Conservation (phyloP, 2,888 invertebrate genomes). For the Physocephala rufipes region DNA sequence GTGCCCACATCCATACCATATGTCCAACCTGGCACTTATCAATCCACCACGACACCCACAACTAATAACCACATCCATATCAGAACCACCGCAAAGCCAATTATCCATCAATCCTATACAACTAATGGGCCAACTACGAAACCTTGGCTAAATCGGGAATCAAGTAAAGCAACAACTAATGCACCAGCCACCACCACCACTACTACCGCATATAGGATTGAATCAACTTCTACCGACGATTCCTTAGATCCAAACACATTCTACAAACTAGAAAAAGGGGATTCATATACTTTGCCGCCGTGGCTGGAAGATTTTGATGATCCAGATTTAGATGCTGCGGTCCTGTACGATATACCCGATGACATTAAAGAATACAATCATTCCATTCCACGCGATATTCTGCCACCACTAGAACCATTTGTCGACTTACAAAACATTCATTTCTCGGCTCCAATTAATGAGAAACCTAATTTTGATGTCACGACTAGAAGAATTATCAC, state of each 20-base stretch:
- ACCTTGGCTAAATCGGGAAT: conserved; percentile 33
- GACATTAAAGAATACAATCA: conserved; percentile 62
- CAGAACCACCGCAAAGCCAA: conserved; percentile 40
- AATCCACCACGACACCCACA: conserved; percentile 42
- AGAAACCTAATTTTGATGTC: conserved; percentile 14
- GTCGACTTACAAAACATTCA: conserved; percentile 54
- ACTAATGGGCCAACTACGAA: conserved; percentile 16
- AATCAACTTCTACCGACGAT: conserved; percentile 47
- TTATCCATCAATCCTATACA: conserved; percentile 43
- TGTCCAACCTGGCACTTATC: conserved; percentile 41
- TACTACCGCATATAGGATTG: conserved; percentile 36
- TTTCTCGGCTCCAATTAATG: conserved; percentile 49
- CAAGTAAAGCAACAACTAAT: conserved; percentile 39
- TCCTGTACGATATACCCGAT: conserved; percentile 56
- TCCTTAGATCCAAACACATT: conserved; percentile 51
- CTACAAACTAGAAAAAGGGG: conserved; percentile 54
- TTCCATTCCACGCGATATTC: conserved; percentile 53
- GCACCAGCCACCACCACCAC: conserved; percentile 41
- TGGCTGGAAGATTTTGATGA: conserved; percentile 61
- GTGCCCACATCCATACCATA: conserved; percentile 38
- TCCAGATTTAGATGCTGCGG: conserved; percentile 61
- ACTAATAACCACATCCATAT: conserved; percentile 40
- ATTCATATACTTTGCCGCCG: conserved; percentile 58
- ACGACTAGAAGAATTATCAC: conserved; percentile 35
- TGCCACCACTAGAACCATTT: conserved; percentile 61